Percentiles rank a stretch among this genome's conserved stretches.
Conservation (phyloP, 1,140 invertebrate genomes). For the Drosophila mauritiana region DNA sequence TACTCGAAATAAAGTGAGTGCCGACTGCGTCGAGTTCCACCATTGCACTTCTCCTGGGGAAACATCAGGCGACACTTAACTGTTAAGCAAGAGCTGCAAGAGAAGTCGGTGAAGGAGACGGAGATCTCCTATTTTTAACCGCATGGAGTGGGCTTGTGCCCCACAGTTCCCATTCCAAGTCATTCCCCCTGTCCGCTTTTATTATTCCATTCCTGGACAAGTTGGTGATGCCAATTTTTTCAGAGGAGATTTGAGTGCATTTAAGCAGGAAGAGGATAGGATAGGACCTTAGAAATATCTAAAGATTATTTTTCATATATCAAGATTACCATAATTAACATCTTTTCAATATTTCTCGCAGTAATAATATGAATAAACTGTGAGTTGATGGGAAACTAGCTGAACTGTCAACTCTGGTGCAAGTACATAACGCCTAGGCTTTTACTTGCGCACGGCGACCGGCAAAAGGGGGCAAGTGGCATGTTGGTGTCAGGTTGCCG, state of each 20-base stretch:
- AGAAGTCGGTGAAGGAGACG: constrained; percentile 5
- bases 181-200: constrained; percentile 6
- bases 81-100: constrained; percentile 51
- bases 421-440: constrained; percentile 59
- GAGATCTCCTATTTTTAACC: constrained; percentile 59
- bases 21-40: constrained; percentile 24
- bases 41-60: constrained; percentile 36
- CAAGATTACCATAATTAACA: no score
- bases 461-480: constrained; percentile 40
- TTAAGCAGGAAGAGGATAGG: neutral
- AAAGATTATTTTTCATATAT: no score
- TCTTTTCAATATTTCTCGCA: neutral
- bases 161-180: constrained; percentile 37
- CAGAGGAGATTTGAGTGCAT: neutral
- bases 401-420: constrained; percentile 41
- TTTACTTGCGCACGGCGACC: constrained; percentile 24
- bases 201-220: neutral
- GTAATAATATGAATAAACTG: neutral
- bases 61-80: constrained; percentile 56
- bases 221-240: constrained; percentile 14
- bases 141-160: constrained; percentile 56
- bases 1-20: constrained; percentile 21
- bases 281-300: no score
- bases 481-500: constrained; percentile 55
- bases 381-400: neutral